Evolutionary conservation across 2,888 invertebrate species (phyloP).

Genomic region (Platycnemis pennipes): DNA sequence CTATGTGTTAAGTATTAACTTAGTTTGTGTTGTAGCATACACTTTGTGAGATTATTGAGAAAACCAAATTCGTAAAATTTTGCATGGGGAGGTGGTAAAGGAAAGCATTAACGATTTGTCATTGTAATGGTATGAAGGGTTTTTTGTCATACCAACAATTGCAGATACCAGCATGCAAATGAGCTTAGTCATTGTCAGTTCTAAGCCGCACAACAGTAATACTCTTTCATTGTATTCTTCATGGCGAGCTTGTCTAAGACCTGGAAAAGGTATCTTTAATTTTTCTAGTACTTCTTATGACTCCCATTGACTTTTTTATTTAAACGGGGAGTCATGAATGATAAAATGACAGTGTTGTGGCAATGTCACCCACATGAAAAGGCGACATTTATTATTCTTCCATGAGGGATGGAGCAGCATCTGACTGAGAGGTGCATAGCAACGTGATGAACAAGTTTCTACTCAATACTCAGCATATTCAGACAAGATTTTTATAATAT

Average conservation of each 20-base stretch:
- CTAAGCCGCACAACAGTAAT: background rate
- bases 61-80: slow-evolving; percentile 44
- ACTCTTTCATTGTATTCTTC: background rate
- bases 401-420: background rate
- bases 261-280: background rate
- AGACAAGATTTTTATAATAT: background rate
- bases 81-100: background rate
- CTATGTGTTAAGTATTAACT: slow-evolving; percentile 57
- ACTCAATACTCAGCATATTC: background rate
- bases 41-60: slow-evolving; percentile 25
- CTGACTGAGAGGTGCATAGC: background rate
- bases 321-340: background rate
- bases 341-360: background rate
- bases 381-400: background rate
- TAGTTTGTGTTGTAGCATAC: slow-evolving; percentile 52
- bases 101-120: slow-evolving; percentile 1
- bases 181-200: background rate
- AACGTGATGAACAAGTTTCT: background rate
- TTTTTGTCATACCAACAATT: background rate
- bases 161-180: background rate
- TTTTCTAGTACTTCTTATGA: background rate
- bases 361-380: background rate
- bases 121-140: background rate
- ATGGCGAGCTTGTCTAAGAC: background rate
- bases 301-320: background rate